Conservation (phyloP, 2,797 vertebrate species). For the Somateria mollissima region DNA sequence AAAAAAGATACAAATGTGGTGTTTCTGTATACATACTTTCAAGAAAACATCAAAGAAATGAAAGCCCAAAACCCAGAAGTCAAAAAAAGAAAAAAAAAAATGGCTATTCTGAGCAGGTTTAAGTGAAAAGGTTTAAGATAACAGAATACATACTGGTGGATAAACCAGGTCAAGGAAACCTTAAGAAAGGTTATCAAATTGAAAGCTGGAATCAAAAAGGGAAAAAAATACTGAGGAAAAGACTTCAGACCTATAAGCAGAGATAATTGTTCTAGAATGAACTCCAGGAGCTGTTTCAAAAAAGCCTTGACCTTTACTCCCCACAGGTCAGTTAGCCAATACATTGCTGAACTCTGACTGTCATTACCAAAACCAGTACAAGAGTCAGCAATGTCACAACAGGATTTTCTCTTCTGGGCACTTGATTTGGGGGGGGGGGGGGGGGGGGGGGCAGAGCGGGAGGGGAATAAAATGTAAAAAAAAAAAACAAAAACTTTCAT, state of each 20-base stretch:
- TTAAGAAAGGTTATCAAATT: background rate
- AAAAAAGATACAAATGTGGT: background rate
- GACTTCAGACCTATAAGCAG: background rate
- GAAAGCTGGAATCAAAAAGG: background rate
- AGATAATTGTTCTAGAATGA: background rate
- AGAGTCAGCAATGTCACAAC: background rate
- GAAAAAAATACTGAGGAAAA: background rate
- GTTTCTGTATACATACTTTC: background rate
- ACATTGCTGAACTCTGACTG: background rate
- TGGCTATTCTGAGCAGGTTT: background rate
- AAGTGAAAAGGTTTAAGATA: background rate
- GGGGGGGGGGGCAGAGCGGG: background rate
- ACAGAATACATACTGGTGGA: background rate
- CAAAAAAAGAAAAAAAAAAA: background rate
- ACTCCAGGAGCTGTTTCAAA: background rate
- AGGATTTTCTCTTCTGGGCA: background rate
- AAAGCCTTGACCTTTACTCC: background rate
- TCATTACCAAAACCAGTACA: background rate
- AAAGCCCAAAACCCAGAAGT: background rate
- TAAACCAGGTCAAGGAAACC: background rate
- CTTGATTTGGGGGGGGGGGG: background rate
- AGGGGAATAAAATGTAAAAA: background rate
- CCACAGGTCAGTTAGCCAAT: background rate
- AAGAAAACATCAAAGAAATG: background rate
- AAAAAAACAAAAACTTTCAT: accelerated